Percentiles rank a stretch among this genome's conserved stretches.
Conservation (phyloP, 2,113 vertebrate genomes). For the Zosterops borbonicus region DNA sequence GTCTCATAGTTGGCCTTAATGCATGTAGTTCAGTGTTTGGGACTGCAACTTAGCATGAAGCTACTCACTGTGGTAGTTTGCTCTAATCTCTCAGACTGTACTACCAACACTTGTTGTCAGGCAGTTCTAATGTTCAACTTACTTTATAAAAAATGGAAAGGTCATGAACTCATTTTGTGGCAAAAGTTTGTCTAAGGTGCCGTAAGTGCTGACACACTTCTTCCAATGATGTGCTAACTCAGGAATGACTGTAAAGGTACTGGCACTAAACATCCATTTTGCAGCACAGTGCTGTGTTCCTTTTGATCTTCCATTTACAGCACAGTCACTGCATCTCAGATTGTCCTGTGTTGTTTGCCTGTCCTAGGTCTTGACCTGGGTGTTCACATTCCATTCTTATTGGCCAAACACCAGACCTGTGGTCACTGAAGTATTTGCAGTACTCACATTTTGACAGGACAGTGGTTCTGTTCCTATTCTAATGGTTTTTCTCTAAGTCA, state of each 20-base stretch:
- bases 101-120: neutral
- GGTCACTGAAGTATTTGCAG: neutral
- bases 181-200: neutral
- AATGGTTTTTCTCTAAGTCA: neutral
- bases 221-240: neutral
- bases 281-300: neutral
- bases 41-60: neutral
- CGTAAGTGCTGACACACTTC: neutral
- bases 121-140: neutral
- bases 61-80: neutral
- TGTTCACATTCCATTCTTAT: neutral
- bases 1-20: neutral
- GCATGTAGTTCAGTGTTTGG: neutral
- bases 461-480: neutral
- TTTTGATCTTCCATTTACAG: neutral
- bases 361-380: neutral
- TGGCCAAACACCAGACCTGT: neutral
- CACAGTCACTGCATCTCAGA: neutral
- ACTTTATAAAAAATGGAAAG: neutral
- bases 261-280: neutral
- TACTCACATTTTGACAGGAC: neutral
- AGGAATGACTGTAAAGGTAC: neutral
- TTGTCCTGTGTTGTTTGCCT: neutral
- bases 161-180: neutral
- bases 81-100: neutral